phyloP scores from a whole-genome alignment of 2,797 vertebrate genomes.

The Poecile montanus region DNA sequence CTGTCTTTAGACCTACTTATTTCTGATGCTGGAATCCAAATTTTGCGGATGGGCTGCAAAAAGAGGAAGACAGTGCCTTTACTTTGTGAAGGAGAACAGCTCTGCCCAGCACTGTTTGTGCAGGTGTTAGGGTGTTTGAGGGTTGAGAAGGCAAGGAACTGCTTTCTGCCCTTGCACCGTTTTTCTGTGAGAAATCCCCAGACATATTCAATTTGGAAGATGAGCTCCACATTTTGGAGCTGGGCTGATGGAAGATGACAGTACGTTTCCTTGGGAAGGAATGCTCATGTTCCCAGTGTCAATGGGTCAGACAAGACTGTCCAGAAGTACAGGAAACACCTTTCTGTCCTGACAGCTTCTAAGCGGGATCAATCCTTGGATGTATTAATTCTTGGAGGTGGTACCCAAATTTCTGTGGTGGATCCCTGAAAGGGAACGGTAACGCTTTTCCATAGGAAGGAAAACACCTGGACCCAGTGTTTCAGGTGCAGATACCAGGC shows the following conservation, averaged over 20 bases:
- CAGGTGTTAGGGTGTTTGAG: background rate
- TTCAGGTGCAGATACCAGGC: background rate
- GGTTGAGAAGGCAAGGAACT: background rate
- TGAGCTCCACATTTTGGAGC: background rate
- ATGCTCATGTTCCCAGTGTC: accelerated
- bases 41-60: background rate
- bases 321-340: background rate
- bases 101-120: background rate
- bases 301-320: background rate
- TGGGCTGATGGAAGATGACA: background rate
- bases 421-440: background rate
- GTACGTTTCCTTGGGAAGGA: background rate
- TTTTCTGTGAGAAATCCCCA: background rate
- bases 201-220: background rate
- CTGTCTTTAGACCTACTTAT: background rate
- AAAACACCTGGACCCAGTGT: background rate
- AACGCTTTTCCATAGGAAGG: background rate
- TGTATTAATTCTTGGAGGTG: background rate
- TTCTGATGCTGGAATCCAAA: background rate
- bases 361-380: background rate
- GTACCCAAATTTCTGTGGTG: background rate
- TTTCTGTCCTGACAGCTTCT: background rate
- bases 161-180: background rate
- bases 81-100: background rate
- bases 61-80: background rate